Evolutionary conservation across 2,797 vertebrate species (phyloP), one percentile per base, ranked within the genome.

Genomic region (Halcyon smyrnensis): DNA sequence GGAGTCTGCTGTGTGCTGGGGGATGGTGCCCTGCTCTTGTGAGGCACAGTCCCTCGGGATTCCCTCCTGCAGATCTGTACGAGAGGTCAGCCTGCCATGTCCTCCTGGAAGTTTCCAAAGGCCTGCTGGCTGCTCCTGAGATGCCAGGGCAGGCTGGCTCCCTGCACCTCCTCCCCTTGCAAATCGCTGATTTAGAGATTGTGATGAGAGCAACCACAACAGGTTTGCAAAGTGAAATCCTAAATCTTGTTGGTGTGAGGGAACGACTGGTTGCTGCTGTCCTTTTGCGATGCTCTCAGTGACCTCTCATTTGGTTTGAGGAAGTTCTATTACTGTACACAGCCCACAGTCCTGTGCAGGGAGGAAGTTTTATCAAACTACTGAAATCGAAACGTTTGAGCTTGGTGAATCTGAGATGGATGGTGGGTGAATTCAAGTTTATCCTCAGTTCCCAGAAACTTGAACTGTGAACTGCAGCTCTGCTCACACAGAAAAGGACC

Each of bases 321-420:
- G 34, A 43, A 84, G 64, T 6, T 67, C n/a, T n/a, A 23, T 59
- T 86, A 68, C 56, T 53, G 54, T 25, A 45, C 9, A 3, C 25
- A 76, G 56, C 91, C 65, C 84, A 48, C 17, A 24, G 70, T 51
- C 88, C 62, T 86, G 62, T 77, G 34, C 65, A 64, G 71, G 84
- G 75, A 91, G 74, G 78, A 97, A 95, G 64, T 94, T 92, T 92
- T 84, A 68, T 96, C 95, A 97, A 94, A 95, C 97, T 97, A 97
- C 94, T 91, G 69, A 95, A 96, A 92, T 94, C 82, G 95, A 94
- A 97, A 93, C 93, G 97, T 97, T 85, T 92, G 92, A 97, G 92
- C 91, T 95, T 63, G 32, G 50, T 89, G 34, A 74, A 63, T 87
- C 89, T 57, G 81, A 92, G 96, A 88, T 90, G 90, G 94, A 90